Conservation (phyloP, 2,888 invertebrate species). For the Stenodera caucasica region DNA sequence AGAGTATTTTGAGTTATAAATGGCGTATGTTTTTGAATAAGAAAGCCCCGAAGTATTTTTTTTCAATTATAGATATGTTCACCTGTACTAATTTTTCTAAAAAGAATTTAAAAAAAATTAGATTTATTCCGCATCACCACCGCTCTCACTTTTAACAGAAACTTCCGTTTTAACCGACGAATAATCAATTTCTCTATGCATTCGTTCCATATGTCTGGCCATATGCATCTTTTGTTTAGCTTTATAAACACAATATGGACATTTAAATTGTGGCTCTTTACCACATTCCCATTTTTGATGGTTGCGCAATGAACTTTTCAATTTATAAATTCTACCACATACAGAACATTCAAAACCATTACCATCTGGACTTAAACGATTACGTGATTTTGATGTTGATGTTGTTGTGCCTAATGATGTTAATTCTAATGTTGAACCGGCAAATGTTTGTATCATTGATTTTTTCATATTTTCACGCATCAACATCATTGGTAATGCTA, state of each 20-base stretch:
- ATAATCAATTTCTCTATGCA: constrained; percentile 65
- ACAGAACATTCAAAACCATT: constrained; percentile 73
- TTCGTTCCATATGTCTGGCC: constrained; percentile 78
- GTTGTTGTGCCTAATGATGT: constrained; percentile 8
- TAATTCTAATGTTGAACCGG: constrained; percentile 37
- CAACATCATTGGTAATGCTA: constrained; percentile 71
- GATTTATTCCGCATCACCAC: constrained; percentile 25
- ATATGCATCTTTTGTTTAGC: constrained; percentile 86
- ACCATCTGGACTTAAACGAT: constrained; percentile 38
- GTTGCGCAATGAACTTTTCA: constrained; percentile 81
- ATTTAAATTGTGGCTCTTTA: constrained; percentile 81
- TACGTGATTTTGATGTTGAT: constrained; percentile 27
- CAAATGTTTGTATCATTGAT: constrained; percentile 48
- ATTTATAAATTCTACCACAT: constrained; percentile 83
- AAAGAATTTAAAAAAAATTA: not conserved
- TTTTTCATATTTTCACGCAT: constrained; percentile 60
- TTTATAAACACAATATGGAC: constrained; percentile 80
- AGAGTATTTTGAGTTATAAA: constrained; percentile 26
- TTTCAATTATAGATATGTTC: not conserved
- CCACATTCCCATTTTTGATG: constrained; percentile 87
- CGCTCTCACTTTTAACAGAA: constrained; percentile 41
- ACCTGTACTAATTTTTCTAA: not conserved
- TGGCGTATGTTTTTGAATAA: constrained; percentile 18
- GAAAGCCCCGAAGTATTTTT: constrained; percentile 2
- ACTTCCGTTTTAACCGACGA: constrained; percentile 49